Conservation (phyloP, 2,797 vertebrate genomes). For the Muraenolepis orangiensis region DNA sequence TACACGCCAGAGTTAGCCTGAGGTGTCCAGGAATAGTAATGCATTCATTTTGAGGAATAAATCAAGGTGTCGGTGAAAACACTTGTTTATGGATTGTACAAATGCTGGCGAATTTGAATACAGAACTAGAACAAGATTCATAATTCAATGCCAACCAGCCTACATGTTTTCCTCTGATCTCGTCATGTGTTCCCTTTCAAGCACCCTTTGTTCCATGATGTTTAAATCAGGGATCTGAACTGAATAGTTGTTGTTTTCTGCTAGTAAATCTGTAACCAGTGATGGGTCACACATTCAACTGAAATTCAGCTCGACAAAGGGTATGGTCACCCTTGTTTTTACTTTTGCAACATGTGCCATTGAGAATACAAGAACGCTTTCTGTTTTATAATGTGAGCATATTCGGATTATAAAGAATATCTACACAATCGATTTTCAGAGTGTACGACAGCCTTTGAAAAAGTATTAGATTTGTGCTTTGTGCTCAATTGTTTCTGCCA, state of each 20-base stretch:
- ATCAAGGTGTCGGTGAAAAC: neutral
- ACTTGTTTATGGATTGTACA: neutral
- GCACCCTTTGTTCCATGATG: neutral
- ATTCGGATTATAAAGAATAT: neutral
- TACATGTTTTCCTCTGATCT: neutral
- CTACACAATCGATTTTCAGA: neutral
- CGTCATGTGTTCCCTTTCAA: neutral
- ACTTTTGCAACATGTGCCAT: neutral
- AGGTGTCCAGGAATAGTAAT: neutral
- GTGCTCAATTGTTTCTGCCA: too few relatives aligned
- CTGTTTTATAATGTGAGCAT: neutral
- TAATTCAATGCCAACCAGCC: neutral
- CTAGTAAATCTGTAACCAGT: neutral
- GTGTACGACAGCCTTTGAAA: too few relatives aligned
- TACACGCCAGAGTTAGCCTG: neutral
- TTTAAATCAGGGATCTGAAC: neutral
- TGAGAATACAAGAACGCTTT: neutral
- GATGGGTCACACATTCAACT: neutral
- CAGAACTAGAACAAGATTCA: neutral
- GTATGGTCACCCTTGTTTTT: neutral
- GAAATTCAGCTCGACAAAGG: neutral
- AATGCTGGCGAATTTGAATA: neutral
- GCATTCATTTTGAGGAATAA: neutral
- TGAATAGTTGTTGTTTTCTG: neutral
- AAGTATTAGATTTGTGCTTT: too few relatives aligned